Evolutionary conservation across 2,888 invertebrate genomes (phyloP).

Genomic region (Clostera curtula): DNA sequence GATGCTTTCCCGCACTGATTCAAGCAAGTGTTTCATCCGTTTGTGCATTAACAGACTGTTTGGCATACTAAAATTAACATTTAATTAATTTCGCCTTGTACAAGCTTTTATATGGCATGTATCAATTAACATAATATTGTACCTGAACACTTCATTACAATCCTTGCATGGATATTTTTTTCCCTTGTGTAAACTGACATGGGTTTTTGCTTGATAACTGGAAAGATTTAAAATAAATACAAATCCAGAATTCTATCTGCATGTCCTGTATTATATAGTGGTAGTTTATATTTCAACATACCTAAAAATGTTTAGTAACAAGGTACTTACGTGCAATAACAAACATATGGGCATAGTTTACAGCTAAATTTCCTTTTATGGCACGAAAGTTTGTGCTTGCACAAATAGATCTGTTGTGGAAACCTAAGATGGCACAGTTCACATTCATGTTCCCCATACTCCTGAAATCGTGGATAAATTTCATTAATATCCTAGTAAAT

Average conservation of each 20-base stretch:
- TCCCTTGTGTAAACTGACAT: constrained; percentile 21
- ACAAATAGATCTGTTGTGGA: constrained; percentile 18
- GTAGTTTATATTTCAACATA: too few relatives aligned
- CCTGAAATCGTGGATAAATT: constrained; percentile 15
- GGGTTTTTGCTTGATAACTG: constrained; percentile 23
- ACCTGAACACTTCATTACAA: constrained; percentile 24
- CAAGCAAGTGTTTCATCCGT: constrained; percentile 14
- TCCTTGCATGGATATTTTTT: constrained; percentile 22
- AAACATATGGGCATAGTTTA: constrained; percentile 31
- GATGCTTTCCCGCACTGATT: constrained; percentile 11
- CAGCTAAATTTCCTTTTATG: constrained; percentile 35
- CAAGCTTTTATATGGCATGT: too few relatives aligned
- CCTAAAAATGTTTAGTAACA: not conserved
- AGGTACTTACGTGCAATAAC: constrained; percentile 33
- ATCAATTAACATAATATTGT: too few relatives aligned
- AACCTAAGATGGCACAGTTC: constrained; percentile 30
- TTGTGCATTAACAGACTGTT: constrained; percentile 23
- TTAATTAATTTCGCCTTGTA: too few relatives aligned
- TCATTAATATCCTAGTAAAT: not conserved
- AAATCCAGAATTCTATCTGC: too few relatives aligned
- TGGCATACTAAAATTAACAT: constrained; percentile 21
- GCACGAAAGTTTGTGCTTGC: constrained; percentile 24
- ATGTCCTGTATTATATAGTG: too few relatives aligned
- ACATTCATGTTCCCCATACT: constrained; percentile 28
- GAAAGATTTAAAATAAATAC: constrained; percentile 1